Conservation (phyloP, 2,797 vertebrate genomes). For the Garrulus glandarius region DNA sequence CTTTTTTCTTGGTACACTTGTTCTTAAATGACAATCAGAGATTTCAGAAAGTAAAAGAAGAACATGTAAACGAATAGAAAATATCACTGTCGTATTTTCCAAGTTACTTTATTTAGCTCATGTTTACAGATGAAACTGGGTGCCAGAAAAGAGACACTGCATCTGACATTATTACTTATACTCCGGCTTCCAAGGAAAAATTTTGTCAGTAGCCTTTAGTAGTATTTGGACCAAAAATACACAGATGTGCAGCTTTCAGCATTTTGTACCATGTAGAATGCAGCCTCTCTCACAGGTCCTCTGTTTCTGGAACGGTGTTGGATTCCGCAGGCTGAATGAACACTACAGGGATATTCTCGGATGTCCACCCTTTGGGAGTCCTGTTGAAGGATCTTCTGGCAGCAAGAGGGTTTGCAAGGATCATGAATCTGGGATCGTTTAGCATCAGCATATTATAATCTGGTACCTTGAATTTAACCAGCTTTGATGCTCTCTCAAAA, state of each 20-base stretch:
- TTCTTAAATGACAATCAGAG: neutral
- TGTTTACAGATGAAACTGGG: conserved; percentile 24
- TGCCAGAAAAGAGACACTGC: conserved; percentile 8
- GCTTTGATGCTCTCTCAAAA: conserved; percentile 84
- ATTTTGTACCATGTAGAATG: neutral
- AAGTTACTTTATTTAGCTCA: conserved; percentile 67
- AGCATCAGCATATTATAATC: conserved; percentile 80
- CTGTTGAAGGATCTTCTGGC: conserved; percentile 92
- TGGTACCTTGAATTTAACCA: conserved; percentile 80
- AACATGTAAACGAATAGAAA: neutral
- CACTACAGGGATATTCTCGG: conserved; percentile 73
- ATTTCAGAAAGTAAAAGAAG: neutral
- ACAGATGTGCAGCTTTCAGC: neutral
- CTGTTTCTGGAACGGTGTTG: conserved; percentile 85
- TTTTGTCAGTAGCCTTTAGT: conserved; percentile 16
- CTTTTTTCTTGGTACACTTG: neutral
- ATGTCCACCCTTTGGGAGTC: conserved; percentile 88
- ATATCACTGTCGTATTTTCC: neutral
- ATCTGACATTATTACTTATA: neutral
- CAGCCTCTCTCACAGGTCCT: conserved; percentile 85
- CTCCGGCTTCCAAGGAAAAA: conserved; percentile 6
- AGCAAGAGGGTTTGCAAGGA: conserved; percentile 74
- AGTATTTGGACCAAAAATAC: conserved; percentile 5
- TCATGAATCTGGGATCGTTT: conserved; percentile 77
- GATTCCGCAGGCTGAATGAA: conserved; percentile 75